These are phyloP conservation scores for Diarsia mendica DNA, from an alignment of 2,888 invertebrate species.

Conservation along the genomic window DNA sequence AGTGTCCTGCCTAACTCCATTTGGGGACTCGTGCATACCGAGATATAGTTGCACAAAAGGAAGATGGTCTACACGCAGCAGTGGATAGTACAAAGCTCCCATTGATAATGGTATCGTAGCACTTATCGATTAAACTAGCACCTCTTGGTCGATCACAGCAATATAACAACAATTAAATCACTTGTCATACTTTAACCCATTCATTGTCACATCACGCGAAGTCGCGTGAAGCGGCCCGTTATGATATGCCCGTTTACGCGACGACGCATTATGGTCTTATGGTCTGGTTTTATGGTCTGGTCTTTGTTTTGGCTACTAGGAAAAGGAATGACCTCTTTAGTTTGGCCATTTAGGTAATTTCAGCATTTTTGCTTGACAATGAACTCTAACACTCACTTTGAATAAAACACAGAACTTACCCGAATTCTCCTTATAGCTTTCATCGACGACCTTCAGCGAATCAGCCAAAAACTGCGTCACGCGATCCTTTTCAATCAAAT, in stretches of 20 bases:
- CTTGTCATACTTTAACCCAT: background rate
- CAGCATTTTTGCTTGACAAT: background rate
- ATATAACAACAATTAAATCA: background rate
- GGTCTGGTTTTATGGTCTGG: no score
- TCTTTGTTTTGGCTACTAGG: no score
- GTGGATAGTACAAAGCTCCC: background rate
- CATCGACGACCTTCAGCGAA: slow-evolving; percentile 87
- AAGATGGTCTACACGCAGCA: background rate
- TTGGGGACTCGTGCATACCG: background rate
- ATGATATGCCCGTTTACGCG: no score
- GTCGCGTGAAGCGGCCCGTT: no score
- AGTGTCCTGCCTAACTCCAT: no score
- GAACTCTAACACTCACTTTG: slow-evolving; percentile 10
- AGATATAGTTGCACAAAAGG: background rate
- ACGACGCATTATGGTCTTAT: no score
- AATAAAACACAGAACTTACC: slow-evolving; percentile 80
- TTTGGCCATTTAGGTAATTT: no score
- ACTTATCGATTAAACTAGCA: background rate
- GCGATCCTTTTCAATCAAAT: slow-evolving; percentile 92
- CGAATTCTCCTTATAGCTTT: slow-evolving; percentile 84
- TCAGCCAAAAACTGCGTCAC: slow-evolving; percentile 90
- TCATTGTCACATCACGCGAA: no score
- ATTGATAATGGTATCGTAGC: background rate
- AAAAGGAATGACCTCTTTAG: no score
- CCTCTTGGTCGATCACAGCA: background rate